These are phyloP conservation scores for Oedothorax gibbosus DNA, from an alignment of 1,140 invertebrate genomes.

Conservation along the genomic window DNA sequence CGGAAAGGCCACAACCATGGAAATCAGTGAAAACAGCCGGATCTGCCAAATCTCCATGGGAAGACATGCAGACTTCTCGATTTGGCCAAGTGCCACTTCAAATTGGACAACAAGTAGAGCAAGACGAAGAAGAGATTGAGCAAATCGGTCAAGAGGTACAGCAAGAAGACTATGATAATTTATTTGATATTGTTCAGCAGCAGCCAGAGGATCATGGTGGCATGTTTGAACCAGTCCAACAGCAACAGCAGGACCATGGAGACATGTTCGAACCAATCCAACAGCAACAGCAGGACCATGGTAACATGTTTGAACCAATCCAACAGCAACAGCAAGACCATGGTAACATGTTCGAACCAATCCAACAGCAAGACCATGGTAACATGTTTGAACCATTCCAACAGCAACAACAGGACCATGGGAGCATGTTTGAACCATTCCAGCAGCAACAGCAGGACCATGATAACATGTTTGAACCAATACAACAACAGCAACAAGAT, in stretches of 20 bases:
- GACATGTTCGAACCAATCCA: no score
- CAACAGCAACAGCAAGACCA: neutral
- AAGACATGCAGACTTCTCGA: constrained; percentile 1
- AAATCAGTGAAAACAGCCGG: neutral
- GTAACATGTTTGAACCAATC: no score
- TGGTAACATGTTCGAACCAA: neutral
- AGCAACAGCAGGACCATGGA: neutral
- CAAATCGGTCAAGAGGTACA: neutral
- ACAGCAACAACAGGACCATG: neutral
- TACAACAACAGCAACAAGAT: neutral
- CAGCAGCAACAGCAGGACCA: constrained; percentile 12
- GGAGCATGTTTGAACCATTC: neutral
- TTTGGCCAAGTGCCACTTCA: neutral
- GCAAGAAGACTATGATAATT: neutral
- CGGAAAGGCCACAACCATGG: neutral
- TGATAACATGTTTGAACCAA: neutral
- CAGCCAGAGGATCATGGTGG: no score
- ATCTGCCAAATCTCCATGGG: neutral
- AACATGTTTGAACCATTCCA: neutral
- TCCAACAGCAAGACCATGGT: neutral
- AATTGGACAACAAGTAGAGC: neutral
- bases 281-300: neutral
- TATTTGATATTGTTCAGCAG: no score
- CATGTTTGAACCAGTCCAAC: neutral
- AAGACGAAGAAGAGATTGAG: neutral